Base-by-base conservation (phyloP, 92 coral and sea anemone species). In the Desmophyllum pertusum region DNA sequence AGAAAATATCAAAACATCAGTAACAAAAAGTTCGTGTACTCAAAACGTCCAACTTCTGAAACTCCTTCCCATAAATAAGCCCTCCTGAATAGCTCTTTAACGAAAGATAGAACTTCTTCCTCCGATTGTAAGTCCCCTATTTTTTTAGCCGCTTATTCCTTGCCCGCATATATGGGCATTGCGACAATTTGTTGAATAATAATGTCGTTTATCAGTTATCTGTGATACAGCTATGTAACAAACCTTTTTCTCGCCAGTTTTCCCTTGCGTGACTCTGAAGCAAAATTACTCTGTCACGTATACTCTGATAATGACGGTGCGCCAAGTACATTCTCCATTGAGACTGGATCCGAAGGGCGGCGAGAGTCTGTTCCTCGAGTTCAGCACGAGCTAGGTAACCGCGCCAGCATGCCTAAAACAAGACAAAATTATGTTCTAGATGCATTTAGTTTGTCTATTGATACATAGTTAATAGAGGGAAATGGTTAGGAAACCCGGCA, bases 261-360 rank as follows among this genome's bases (percentile, higher is more conserved):
- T 40, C 95, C 15, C 95, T 87, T 7, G 88, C 80, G 74, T 67
- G 79, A 7, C 89, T 87, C 87, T 94, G 98, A 23, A 92, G 81
- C 68, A 87, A 64, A 73, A 94, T 84, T 0, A 91, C 75, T 52
- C 88, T 78, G 29, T 85, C 78, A 29, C 89, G 90, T 41, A 86
- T 76, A 57, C 69, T 88, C 30, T 85, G 87, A 75, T 92, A 93
- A 55, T 77, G 75, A 43, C 88, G 87, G 52, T 87, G 94, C 25
- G 95, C 96, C 35, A 87, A 72, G 83, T 71, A 85, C 89, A 89
- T 81, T 70, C 99, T 86, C 99, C 99, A 97, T 29, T 84, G 63
- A 57, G 98, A 93, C 73, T 97, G 99, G 46, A 97, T 89, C 52
- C 91, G 93, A 84, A 90, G 88, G 50, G 94, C 93, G 3, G 99